Conservation (phyloP, 1,140 invertebrate species). For the Hestina assimilis region DNA sequence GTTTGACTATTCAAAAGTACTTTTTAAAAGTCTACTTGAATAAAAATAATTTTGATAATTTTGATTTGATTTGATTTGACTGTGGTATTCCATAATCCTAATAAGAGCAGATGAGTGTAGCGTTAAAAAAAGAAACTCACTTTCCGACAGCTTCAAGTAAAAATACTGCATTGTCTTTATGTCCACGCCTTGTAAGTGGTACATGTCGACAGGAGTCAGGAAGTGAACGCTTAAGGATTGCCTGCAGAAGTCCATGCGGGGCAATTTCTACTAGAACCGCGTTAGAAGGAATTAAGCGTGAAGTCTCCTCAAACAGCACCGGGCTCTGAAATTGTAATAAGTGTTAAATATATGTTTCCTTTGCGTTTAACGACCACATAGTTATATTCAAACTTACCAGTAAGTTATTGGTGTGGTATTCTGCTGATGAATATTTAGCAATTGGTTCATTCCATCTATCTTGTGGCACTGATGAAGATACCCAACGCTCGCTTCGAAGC, state of each 20-base stretch:
- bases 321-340: slow-evolving; percentile 71
- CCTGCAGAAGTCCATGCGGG: slow-evolving; percentile 88
- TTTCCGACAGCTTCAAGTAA: slow-evolving; percentile 85
- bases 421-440: slow-evolving; percentile 86
- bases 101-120: no score
- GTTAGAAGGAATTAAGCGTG: slow-evolving; percentile 86
- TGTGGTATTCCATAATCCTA: no score
- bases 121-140: slow-evolving; percentile 68
- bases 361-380: neutral
- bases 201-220: slow-evolving; percentile 82
- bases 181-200: slow-evolving; percentile 87
- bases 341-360: neutral
- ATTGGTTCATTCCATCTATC: slow-evolving; percentile 82
- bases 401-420: slow-evolving; percentile 95
- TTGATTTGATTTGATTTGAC: no score
- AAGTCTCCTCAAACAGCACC: slow-evolving; percentile 91
- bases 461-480: slow-evolving; percentile 90
- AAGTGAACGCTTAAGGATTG: slow-evolving; percentile 85
- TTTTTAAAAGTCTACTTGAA: no score
- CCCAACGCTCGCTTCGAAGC: slow-evolving; percentile 86
- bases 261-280: slow-evolving; percentile 88
- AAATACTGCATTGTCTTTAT: slow-evolving; percentile 83
- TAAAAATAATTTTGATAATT: no score
- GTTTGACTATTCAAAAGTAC: no score
- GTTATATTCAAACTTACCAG: slow-evolving; percentile 58